A percentile compares a stretch with the other conserved stretches of the same genome.
Evolutionary conservation across 1,140 invertebrate genomes (phyloP).

Genomic region (Drosophila tsacasi): DNA sequence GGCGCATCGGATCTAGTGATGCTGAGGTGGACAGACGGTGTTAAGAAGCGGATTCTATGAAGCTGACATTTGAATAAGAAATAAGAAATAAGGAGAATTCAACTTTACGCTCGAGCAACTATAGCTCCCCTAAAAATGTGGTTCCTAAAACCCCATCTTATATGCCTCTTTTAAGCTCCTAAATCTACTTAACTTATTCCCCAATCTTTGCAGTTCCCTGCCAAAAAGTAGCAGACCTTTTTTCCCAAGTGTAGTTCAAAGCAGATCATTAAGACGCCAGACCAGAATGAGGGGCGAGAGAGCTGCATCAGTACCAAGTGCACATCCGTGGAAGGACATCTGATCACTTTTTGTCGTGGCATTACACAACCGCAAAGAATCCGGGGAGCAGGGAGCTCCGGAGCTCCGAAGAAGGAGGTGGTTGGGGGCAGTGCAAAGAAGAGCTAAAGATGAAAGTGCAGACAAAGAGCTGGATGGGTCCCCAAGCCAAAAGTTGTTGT

Average conservation of each 20-base stretch:
- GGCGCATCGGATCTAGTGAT: constrained; percentile 23
- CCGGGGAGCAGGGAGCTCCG: constrained; percentile 14
- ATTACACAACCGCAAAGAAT: constrained; percentile 69
- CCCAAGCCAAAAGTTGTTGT: constrained; percentile 47
- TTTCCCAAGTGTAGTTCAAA: constrained; percentile 14
- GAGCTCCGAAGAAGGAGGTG: background rate
- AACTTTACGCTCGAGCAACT: background rate
- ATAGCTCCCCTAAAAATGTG: background rate
- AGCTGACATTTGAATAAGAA: background rate
- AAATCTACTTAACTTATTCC: background rate
- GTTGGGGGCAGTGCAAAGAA: constrained; percentile 37
- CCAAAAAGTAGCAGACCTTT: background rate
- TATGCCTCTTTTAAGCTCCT: background rate
- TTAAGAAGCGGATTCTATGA: background rate
- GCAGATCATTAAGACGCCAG: constrained; percentile 79
- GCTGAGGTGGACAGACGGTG: constrained; percentile 4
- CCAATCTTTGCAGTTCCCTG: background rate
- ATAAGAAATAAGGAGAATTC: background rate
- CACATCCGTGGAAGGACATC: constrained; percentile 85
- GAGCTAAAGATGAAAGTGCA: constrained; percentile 73
- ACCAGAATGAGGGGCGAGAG: constrained; percentile 32
- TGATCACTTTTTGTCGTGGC: constrained; percentile 77
- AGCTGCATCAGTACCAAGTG: constrained; percentile 49
- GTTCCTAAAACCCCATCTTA: too few species aligned
- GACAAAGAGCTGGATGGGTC: constrained; percentile 60